These are phyloP conservation scores for Falco punctatus DNA, from an alignment of 2,113 vertebrate genomes.

Conservation along the genomic window DNA sequence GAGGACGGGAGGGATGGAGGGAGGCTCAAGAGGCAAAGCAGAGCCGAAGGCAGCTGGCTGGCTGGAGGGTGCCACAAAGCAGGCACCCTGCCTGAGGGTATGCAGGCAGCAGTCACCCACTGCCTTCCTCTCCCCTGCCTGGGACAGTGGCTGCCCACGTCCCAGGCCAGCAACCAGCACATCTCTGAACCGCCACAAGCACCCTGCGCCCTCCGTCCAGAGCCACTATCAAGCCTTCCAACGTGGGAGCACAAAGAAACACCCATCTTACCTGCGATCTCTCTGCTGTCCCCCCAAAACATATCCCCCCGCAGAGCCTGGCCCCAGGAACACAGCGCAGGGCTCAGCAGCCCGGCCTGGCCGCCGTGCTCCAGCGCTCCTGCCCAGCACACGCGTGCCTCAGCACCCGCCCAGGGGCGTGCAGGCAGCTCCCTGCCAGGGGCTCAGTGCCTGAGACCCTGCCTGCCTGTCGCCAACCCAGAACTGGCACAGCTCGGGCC, in stretches of 20 bases:
- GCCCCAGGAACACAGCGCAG: not conserved
- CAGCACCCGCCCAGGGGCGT: no score
- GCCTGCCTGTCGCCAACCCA: not conserved
- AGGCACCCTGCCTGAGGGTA: no score
- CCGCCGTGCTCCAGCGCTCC: fast-evolving
- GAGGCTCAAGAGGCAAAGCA: not conserved
- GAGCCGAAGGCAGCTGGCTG: not conserved
- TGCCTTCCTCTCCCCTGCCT: not conserved
- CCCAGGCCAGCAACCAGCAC: not conserved
- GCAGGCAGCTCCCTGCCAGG: fast-evolving
- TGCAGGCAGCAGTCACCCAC: not conserved
- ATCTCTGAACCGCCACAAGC: fast-evolving
- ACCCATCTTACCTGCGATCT: no score
- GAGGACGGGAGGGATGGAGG: not conserved
- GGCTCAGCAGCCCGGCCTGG: fast-evolving
- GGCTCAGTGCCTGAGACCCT: not conserved
- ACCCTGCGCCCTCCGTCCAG: not conserved
- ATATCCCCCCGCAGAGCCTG: fast-evolving
- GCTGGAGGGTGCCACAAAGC: no score
- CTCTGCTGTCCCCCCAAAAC: not conserved
- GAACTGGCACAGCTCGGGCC: not conserved
- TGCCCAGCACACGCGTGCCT: not conserved
- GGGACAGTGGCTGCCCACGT: not conserved
- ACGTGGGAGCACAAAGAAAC: not conserved
- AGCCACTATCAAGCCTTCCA: not conserved